Base-by-base conservation (phyloP, 2,888 invertebrate species). In the Dryomyza anilis region DNA sequence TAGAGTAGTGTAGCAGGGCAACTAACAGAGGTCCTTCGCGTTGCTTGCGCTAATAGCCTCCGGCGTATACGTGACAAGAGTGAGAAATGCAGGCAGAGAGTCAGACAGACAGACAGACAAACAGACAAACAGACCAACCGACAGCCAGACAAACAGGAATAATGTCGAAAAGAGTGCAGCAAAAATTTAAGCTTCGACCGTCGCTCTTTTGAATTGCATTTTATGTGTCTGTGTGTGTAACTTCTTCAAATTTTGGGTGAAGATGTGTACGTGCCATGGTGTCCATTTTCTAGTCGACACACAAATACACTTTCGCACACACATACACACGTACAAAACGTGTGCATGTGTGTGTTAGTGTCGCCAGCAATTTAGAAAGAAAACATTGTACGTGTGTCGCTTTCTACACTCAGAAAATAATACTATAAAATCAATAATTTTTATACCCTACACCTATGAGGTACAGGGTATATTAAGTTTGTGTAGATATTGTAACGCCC, bases 261-360 rank as follows among this genome's bases (percentile, higher is more conserved):
- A 58, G 57, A 57, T 23, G 7, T 45, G 62, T 50, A 66, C 62
- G 62, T 66, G 64, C 64, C 30, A 58, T 39, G 57, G 29, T 52
- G 57, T 39, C 50, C 64, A 50, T 60, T 50, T 50, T 60, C 27
- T 52, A n/a, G 50, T n/a, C 27, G 53, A 36, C 3, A 23, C 64
- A 57, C 23, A 16, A 25, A 53, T 46, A 21, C 55, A 62, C 57
- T n/a, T 14, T 67, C 63, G 50, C 16, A 60, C 53, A 55, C 16
- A 50, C 50, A 39, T 12, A 64, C 63, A 27, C 16, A 57, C 19
- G 27, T 25, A 56, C 14, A 19, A 27, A 43, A 45, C 33, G 63
- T 25, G 21, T 27, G 36, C n/a, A 45, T 60, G 53, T 16, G 56
- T 50, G 33, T 58, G 19, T 56, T 46, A 33, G 55, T 46, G 36